Evolutionary conservation across 2,888 invertebrate genomes (phyloP), one percentile per base, ranked within the genome.

Genomic region (Andrena bicolor): DNA sequence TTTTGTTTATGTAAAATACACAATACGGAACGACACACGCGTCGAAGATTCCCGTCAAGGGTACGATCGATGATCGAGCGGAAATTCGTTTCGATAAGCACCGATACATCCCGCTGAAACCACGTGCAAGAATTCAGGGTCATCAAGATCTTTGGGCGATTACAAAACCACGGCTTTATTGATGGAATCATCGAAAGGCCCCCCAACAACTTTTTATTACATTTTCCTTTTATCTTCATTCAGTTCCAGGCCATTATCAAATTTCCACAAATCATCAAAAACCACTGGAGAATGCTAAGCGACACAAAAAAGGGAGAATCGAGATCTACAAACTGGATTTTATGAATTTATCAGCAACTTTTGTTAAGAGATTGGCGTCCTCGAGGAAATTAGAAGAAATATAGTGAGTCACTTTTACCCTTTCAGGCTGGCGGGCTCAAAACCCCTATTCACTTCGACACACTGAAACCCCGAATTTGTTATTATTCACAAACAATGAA

Each of bases 41-140:
- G 68, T 56, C 51, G 7, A 49, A 7, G 32, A 71, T 61, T 23
- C 61, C 7, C 58, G 35, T 60, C 66, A 75, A 80, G 30, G 64
- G 72, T 80, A 72, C 56, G 58, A 76, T 74, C 56, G 58, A 76
- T 74, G 82, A 68, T 60, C 23, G 48, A 32, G 28, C 68, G 60
- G 68, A 78, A 61, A 84, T 41, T 58, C 13, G 48, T 16, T 20
- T n/a, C 60, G 85, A 88, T 88, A 88, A 80, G 78, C 51, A 8
- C 7, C 41, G 76, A 81, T 81, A 78, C 56, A 70, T 63, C 68
- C 75, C 72, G 16, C 30, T 28, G 76, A 74, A 71, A 68, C 66
- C 85, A 89, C 80, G 83, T 87, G 83, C 63, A 87, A 82, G 79
- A 88, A 84, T 82, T 80, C 75, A 80, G 69, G 61, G 72, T 28